phyloP scores from a whole-genome alignment of 1,140 invertebrate genomes.

The Pemphigus obesinymphae region DNA sequence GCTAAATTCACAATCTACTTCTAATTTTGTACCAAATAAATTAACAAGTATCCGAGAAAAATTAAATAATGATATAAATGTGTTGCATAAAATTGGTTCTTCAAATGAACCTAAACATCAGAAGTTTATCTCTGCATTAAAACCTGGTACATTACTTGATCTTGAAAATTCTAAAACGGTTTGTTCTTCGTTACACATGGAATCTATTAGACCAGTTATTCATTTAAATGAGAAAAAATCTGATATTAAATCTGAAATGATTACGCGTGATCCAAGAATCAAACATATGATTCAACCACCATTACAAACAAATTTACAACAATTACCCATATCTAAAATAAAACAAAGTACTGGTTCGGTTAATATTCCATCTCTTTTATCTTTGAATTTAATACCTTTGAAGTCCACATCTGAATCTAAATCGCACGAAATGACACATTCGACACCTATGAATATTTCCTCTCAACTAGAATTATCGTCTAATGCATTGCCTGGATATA shows the following conservation, averaged over 20 bases:
- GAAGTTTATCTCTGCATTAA: slow-evolving; percentile 9
- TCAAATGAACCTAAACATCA: neutral
- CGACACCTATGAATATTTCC: neutral
- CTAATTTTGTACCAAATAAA: neutral
- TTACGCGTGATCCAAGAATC: slow-evolving; percentile 13
- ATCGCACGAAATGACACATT: neutral
- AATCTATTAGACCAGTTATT: neutral
- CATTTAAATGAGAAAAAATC: neutral
- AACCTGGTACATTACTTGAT: slow-evolving; percentile 19
- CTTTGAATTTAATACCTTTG: neutral
- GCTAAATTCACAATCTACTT: neutral
- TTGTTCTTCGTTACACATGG: neutral
- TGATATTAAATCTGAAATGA: neutral
- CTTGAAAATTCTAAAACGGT: slow-evolving; percentile 6
- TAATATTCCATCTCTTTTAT: neutral
- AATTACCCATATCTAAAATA: neutral
- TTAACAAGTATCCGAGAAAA: neutral
- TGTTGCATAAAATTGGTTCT: neutral
- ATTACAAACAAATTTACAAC: neutral
- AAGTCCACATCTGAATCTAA: neutral
- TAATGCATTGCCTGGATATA: neutral
- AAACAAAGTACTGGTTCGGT: neutral
- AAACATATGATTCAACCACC: neutral
- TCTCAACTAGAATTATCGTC: neutral
- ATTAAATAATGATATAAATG: neutral